A percentile compares a stretch with the other conserved stretches of the same genome.
These are phyloP conservation scores for Amazona ochrocephala DNA, from an alignment of 2,797 vertebrate genomes.

Conservation along the genomic window DNA sequence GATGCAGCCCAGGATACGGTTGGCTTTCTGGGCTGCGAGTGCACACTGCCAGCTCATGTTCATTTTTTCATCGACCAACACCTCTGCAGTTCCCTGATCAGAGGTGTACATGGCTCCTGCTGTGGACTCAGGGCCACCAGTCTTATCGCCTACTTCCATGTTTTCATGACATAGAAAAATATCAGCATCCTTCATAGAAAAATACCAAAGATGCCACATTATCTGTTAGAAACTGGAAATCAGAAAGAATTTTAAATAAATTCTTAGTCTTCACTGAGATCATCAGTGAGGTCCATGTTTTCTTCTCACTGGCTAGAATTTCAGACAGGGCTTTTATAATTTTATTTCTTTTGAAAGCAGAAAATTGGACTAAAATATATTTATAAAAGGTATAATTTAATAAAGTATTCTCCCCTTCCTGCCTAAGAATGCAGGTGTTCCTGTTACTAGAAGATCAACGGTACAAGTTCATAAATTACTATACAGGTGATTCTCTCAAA, in stretches of 20 bases:
- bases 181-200: background rate
- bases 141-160: background rate
- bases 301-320: background rate
- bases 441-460: background rate
- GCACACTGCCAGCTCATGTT: no score
- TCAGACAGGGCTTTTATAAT: background rate
- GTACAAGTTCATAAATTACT: background rate
- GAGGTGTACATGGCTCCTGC: fast-evolving
- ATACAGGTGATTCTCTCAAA: background rate
- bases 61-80: no score
- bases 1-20: no score
- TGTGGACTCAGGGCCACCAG: background rate
- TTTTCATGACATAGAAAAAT: background rate
- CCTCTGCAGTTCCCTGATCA: background rate
- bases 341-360: background rate
- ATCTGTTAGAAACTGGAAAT: background rate
- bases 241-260: background rate
- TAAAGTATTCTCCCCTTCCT: background rate
- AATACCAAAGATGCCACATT: background rate
- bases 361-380: background rate
- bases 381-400: background rate
- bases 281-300: background rate
- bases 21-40: no score
- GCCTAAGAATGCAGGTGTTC: background rate
- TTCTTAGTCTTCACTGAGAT: background rate